A percentile compares a stretch with the other conserved stretches of the same genome.
Conservation (phyloP, 2,113 vertebrate species). For the Boulengeromyrus knoepffleri region DNA sequence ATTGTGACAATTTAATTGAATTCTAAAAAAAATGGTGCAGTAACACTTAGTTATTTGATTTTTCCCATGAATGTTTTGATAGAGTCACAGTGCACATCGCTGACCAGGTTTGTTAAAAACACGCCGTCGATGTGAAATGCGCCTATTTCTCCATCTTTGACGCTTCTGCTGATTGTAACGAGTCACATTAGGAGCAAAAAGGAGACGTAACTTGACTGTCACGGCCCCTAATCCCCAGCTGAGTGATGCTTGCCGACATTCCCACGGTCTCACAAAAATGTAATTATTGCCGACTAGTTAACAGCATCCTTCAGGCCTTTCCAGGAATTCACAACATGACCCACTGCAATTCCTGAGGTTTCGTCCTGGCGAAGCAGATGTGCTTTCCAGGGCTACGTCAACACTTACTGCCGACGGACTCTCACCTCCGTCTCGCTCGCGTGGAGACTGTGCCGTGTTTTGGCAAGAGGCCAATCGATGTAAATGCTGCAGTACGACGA, state of each 20-base stretch:
- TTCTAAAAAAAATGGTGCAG: not conserved
- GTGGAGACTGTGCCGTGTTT: slow-evolving; percentile 29
- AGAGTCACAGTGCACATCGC: slow-evolving; percentile 34
- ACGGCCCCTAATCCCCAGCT: slow-evolving; percentile 61
- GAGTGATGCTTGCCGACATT: slow-evolving; percentile 53
- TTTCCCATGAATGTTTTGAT: slow-evolving; percentile 3
- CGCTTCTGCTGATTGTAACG: slow-evolving; percentile 52
- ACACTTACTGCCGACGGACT: slow-evolving; percentile 51
- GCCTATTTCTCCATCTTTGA: slow-evolving; percentile 54
- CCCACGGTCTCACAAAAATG: slow-evolving; percentile 52
- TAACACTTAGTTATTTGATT: not conserved
- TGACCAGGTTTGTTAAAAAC: slow-evolving; percentile 20
- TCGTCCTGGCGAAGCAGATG: slow-evolving; percentile 35
- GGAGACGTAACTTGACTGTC: slow-evolving; percentile 65
- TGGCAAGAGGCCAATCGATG: slow-evolving; percentile 45
- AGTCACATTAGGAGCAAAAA: slow-evolving; percentile 59
- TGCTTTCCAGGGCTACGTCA: slow-evolving; percentile 56
- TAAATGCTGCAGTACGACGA: slow-evolving; percentile 6
- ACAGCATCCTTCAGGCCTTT: slow-evolving; percentile 46
- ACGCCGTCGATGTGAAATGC: slow-evolving; percentile 9
- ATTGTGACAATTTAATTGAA: not conserved
- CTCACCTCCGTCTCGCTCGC: slow-evolving; percentile 10
- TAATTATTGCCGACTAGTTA: slow-evolving; percentile 68
- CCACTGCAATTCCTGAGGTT: slow-evolving; percentile 32
- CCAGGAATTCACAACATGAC: slow-evolving; percentile 55